Evolutionary conservation across 2,797 vertebrate genomes (phyloP).

Genomic region (Melanotaenia trifasciata): DNA sequence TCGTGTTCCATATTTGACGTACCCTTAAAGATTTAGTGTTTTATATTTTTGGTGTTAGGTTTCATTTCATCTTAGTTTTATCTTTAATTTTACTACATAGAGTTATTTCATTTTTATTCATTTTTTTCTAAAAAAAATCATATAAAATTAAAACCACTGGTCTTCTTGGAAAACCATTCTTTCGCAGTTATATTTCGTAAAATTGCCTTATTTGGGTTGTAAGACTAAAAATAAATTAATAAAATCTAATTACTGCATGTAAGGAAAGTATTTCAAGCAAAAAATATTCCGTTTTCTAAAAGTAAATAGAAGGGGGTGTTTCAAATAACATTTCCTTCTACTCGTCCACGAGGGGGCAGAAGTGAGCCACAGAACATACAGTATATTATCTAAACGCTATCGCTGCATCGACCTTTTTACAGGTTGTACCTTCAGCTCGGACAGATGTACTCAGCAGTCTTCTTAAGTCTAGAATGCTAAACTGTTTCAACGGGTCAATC

Average conservation of each 20-base stretch:
- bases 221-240: too few relatives aligned
- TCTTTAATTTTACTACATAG: not conserved
- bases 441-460: rapidly evolving
- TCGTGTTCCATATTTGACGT: slow-evolving; percentile 23
- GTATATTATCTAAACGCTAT: slow-evolving; percentile 15
- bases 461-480: rapidly evolving
- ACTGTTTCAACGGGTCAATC: rapidly evolving
- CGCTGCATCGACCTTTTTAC: rapidly evolving
- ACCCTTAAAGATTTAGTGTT: not conserved
- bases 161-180: too few relatives aligned
- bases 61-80: not conserved
- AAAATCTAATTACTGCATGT: too few relatives aligned
- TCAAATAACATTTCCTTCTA: rapidly evolving
- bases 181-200: too few relatives aligned
- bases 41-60: slow-evolving; percentile 3
- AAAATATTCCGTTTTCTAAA: too few relatives aligned
- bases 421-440: rapidly evolving
- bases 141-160: too few relatives aligned
- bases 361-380: not conserved
- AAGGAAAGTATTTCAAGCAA: too few relatives aligned
- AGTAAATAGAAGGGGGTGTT: slow-evolving; percentile 10
- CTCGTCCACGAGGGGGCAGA: slow-evolving; percentile 35
- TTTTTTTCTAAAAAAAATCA: too few relatives aligned
- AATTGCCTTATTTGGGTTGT: too few relatives aligned
- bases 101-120: too few relatives aligned